Evolutionary conservation across 2,888 invertebrate species (phyloP).

Genomic region (Eubasilissa splendida): DNA sequence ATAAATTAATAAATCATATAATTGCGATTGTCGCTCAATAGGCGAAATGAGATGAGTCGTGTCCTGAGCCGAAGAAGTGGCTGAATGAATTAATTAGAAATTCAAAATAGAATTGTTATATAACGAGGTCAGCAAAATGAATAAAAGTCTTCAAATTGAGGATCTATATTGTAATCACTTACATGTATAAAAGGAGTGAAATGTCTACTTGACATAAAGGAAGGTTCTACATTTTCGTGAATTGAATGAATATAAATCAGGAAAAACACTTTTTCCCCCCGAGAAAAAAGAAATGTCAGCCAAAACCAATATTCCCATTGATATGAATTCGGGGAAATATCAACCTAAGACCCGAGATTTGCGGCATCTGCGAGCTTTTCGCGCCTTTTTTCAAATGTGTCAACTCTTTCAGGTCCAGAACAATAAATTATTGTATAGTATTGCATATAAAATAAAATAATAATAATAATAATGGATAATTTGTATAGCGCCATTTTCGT

Average conservation of each 20-base stretch:
- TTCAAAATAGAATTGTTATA: neutral
- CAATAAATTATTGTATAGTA: neutral
- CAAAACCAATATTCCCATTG: slow-evolving; percentile 44
- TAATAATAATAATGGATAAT: no score
- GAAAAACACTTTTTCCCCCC: neutral
- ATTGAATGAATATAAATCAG: slow-evolving; percentile 27
- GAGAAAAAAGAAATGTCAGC: slow-evolving; percentile 35
- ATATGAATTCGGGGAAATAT: slow-evolving; percentile 44
- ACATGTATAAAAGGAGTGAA: slow-evolving; percentile 8
- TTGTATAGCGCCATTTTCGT: no score
- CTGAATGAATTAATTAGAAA: neutral
- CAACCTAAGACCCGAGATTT: slow-evolving; percentile 43
- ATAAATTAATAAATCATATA: no score
- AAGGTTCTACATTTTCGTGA: slow-evolving; percentile 15
- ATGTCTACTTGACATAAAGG: slow-evolving; percentile 26
- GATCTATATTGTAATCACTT: neutral
- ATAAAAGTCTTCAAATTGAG: neutral
- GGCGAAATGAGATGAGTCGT: neutral
- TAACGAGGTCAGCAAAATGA: neutral
- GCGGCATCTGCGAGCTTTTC: slow-evolving; percentile 14
- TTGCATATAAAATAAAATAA: no score
- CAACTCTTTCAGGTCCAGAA: neutral
- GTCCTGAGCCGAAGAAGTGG: neutral
- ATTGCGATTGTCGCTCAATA: no score
- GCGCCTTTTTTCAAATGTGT: slow-evolving; percentile 15